Evolutionary conservation across 2,797 vertebrate genomes (phyloP).

Genomic region (Galago senegalensis): DNA sequence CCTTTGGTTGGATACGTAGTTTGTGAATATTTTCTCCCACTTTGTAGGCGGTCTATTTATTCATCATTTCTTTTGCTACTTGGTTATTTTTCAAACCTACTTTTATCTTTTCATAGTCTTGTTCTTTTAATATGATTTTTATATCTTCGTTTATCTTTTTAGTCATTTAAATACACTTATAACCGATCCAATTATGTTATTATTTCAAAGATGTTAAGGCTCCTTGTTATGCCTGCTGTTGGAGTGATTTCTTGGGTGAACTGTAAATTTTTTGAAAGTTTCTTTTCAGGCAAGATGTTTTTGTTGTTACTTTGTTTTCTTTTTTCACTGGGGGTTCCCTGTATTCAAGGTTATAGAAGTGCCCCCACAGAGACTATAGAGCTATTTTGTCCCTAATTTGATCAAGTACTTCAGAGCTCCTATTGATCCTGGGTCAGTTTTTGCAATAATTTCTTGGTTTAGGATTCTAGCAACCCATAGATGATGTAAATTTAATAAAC

Average conservation of each 20-base stretch:
- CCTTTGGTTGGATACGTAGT: not conserved
- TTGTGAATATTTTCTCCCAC: not conserved
- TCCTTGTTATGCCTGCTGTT: not conserved
- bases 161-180: not conserved
- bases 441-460: conserved; percentile 23
- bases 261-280: conserved; percentile 2
- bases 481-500: not conserved
- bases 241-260: not conserved
- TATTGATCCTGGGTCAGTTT: not conserved
- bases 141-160: conserved; percentile 1
- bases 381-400: not conserved
- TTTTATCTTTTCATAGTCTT: conserved; percentile 18
- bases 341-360: not conserved
- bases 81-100: conserved; percentile 7
- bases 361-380: not conserved
- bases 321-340: not conserved
- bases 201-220: not conserved
- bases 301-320: conserved; percentile 75
- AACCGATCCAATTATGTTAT: not conserved
- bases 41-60: not conserved
- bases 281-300: not conserved
- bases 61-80: not conserved
- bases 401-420: not conserved
- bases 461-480: not conserved
- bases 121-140: not conserved